Evolutionary conservation across 2,888 invertebrate species (phyloP), one percentile per base, ranked within the genome.

Genomic region (Drosophila nr. fundita): DNA sequence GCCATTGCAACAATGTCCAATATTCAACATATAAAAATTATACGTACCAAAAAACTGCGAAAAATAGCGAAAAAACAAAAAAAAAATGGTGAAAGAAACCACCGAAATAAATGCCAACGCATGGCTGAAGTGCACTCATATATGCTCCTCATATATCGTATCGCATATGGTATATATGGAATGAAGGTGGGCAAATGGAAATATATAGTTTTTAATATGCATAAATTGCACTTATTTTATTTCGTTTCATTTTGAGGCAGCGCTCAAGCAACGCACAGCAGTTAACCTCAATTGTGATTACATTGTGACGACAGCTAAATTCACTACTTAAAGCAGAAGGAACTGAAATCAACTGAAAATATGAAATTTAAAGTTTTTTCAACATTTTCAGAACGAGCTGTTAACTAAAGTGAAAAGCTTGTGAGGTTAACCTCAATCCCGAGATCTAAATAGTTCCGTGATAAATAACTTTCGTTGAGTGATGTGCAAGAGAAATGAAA

Each of bases 151-250:
- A 49, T 29, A n/a, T 10, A 52, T 13, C 21, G 15, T 27, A 38
- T 7, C 24, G n/a, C 15, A 21, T 30, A 21, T 27, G 13, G 11
- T 60, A 24, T 61, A 15, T 48, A 13, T 27, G n/a, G 2, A 18
- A 21, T 65, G 48, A 68, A 68, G 68, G 68, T 73, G 64, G 53
- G 49, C 40, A 68, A 68, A 60, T 48, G 53, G 68, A 68, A 66
- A 78, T 71, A 76, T 69, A 73, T 76, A 65, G 73, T 75, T 87
- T 82, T 87, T 84, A 87, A 83, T 83, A 84, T 83, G 77, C 88
- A 87, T 80, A 88, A 86, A 83, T 76, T 80, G 86, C 80, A 74
- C 73, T 72, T 82, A 80, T 63, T 75, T 80, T 74, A 76, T 78
- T 63, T 67, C 58, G 66, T 70, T 74, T 72, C 52, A 62, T 68